Percentiles rank a stretch among this genome's conserved stretches.
phyloP scores from a whole-genome alignment of 2,888 invertebrate species.

The Stratiomys singularior region DNA sequence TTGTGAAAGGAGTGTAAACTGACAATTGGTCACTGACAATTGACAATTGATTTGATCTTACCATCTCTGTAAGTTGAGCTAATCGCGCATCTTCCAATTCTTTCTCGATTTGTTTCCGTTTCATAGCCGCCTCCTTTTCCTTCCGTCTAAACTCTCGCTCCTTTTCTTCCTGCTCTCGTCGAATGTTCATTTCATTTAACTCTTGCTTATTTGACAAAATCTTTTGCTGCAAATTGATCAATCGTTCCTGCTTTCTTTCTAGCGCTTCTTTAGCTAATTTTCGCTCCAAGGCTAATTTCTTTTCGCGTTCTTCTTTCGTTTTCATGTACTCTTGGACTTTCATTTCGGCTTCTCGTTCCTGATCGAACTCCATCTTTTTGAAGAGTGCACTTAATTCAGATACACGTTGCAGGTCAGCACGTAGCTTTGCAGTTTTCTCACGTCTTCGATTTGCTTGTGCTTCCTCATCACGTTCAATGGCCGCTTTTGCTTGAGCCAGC shows the following conservation, averaged over 20 bases:
- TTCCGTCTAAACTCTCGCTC: slow-evolving; percentile 64
- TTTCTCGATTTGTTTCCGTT: slow-evolving; percentile 59
- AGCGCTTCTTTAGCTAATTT: slow-evolving; percentile 60
- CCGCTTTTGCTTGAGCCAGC: slow-evolving; percentile 58
- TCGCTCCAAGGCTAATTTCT: slow-evolving; percentile 59
- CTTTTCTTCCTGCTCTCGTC: slow-evolving; percentile 62
- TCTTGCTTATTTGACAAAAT: slow-evolving; percentile 59
- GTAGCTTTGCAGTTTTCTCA: slow-evolving; percentile 60
- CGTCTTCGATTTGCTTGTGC: slow-evolving; percentile 57
- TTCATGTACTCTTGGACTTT: slow-evolving; percentile 63
- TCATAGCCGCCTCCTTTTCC: slow-evolving; percentile 61
- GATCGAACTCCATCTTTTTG: slow-evolving; percentile 62
- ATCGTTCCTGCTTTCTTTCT: slow-evolving; percentile 62
- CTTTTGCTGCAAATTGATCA: slow-evolving; percentile 61
- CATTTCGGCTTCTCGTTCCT: slow-evolving; percentile 63
- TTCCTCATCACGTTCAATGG: slow-evolving; percentile 60
- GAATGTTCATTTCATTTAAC: slow-evolving; percentile 61
- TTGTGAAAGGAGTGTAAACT: too few species aligned
- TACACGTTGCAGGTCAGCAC: slow-evolving; percentile 61
- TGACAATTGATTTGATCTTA: too few species aligned
- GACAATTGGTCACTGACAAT: too few species aligned
- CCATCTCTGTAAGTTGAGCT: slow-evolving; percentile 60
- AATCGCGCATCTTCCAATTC: slow-evolving; percentile 60
- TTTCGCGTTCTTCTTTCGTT: slow-evolving; percentile 61
- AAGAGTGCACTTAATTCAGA: slow-evolving; percentile 61